A percentile compares a stretch with the other conserved stretches of the same genome.
Conservation (phyloP, 2,113 vertebrate species). For the Zosterops lateralis region DNA sequence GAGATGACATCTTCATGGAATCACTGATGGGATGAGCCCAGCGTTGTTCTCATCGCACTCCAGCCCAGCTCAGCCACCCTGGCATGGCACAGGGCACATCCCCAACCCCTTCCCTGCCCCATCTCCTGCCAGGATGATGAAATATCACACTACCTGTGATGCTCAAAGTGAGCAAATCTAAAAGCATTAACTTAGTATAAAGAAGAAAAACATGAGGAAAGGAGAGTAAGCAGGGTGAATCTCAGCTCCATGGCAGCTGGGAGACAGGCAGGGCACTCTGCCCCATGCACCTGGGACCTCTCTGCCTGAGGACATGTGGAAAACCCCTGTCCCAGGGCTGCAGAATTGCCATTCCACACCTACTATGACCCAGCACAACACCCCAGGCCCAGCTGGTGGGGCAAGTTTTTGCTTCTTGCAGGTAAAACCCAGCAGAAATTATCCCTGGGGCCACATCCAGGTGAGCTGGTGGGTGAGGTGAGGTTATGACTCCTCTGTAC, state of each 20-base stretch:
- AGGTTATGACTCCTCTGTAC: neutral
- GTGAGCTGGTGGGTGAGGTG: neutral
- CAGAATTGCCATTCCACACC: neutral
- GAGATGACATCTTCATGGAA: neutral
- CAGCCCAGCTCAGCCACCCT: neutral
- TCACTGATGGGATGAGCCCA: rapidly evolving
- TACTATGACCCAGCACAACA: neutral
- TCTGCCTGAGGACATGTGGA: rapidly evolving
- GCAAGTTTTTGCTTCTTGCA: neutral
- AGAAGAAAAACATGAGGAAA: neutral
- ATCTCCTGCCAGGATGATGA: rapidly evolving
- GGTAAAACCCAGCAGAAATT: neutral
- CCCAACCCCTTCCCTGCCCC: neutral
- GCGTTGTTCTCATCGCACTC: rapidly evolving
- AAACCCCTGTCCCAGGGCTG: neutral
- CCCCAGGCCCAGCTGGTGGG: neutral
- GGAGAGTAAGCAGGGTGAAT: neutral
- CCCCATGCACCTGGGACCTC: neutral
- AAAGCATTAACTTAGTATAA: neutral
- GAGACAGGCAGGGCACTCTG: neutral
- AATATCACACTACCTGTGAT: neutral
- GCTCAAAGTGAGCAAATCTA: neutral
- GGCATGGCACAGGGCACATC: neutral
- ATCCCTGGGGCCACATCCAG: neutral
- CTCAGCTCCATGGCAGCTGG: neutral